Base-by-base conservation (phyloP, 2,113 vertebrate genomes). In the Chamaea fasciata region DNA sequence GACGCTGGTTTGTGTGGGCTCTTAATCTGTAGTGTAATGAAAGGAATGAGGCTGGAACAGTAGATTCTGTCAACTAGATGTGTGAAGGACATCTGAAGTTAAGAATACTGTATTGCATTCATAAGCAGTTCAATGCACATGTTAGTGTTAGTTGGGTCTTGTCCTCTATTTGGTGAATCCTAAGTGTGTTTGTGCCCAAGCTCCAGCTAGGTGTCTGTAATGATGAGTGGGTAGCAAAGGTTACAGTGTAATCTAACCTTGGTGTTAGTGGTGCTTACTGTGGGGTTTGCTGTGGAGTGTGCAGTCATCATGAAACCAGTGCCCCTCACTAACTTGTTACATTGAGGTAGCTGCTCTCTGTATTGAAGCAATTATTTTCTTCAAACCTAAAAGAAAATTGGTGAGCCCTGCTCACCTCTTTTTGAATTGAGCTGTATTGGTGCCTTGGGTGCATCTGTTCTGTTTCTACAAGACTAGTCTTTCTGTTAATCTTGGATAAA, bases 101-200 rank as follows among this genome's bases (percentile, higher is more conserved):
- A 13, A 19, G 0, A 50, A 11, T 15, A 16, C 5, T 12, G 33
- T 37, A 12, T 11, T 73, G 46, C 21, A 17, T 55, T 68, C 42
- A 7, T 50, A 28, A 65, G 31, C 46, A 35, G 20, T 57, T 89
- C 67, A 33, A 35, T 15, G 37, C 11, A 6, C 0, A 0, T 10
- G 20, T 46, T 77, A 11, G 52, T 42, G 26, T 64, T n/a, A 31
- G 28, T 24, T 75, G 30, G 44, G 27, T 42, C 27, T 57, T 49
- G 31, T 52, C 9, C 13, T 69, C 52, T 59, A 19, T 82, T 28
- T 60, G 11, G 28, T 60, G 67, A 67, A 42, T n/a, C 5, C 14
- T 10, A 2, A 5, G 10, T 64, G 11, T 0, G 0, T 75, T 91
- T 75, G 26, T 70, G 31, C 80, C 33, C 30, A 15, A 4, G 44